Evolutionary conservation across 1,140 invertebrate genomes (phyloP), one percentile per base, ranked within the genome.

Genomic region (Calliopsis andreniformis): DNA sequence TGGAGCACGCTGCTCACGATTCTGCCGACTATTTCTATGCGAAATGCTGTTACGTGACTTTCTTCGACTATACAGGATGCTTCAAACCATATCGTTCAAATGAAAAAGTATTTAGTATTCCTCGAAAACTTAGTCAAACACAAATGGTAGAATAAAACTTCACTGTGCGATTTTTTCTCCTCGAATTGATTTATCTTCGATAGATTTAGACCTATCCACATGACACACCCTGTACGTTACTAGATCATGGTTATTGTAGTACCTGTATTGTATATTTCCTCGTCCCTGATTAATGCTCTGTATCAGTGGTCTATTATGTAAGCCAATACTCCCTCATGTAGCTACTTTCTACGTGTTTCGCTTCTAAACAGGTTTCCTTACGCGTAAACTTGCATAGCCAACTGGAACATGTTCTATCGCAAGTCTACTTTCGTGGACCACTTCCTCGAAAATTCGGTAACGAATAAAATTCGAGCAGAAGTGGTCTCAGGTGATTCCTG

Each of bases 271-370:
- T 28, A 12, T 30, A 23, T 42, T 20, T 43, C 8, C 25, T 42
- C 35, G 3, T 12, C 23, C 39, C 42, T 51, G 61, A 55, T 35
- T 51, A 30, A 43, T 32, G 49, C 23, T 32, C 28, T 49, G 45
- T n/a, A n/a, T 0, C 8, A 1, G 3, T 14, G 0, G 18, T 0
- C 12, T 39, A 30, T 73, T 73, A 67, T 56, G 12, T 56, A 64
- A 73, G 62, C 39, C 35, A 0, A 47, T 56, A 66, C 42, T 45
- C 63, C 20, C 28, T 73, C 39, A 45, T 35, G 20, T 56, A n/a
- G n/a, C n/a, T n/a, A 73, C 71, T 73, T 73, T 73, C 71, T 67
- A 67, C 39, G 20, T 53, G 62, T 42, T 64, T 53, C 53, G 20
- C 39, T n/a, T 10, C 23, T 0, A 25, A 67, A 73, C 71, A 35